Base-by-base conservation (phyloP, 2,888 invertebrate genomes). In the Acanthacorydalis orientalis region DNA sequence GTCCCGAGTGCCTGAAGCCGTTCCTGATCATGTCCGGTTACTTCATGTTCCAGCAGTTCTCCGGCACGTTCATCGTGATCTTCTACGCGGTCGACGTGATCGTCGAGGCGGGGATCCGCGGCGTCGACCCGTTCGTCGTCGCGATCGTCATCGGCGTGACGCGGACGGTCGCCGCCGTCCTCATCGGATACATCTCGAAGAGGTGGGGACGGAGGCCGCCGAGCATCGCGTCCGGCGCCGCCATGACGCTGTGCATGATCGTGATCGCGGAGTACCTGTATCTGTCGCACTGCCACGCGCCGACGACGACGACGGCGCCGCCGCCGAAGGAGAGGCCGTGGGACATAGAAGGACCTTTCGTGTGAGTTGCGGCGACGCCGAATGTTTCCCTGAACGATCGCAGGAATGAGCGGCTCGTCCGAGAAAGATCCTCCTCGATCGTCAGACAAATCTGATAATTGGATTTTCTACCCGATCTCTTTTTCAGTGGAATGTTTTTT, bases 11-110 rank as follows among this genome's bases (percentile, higher is more conserved):
- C 1, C 57, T 67, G 40, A 63, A 68, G 46, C 74, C 75, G 0
- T 68, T 74, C 46, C 40, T 59, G 7, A 63, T 75, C 10, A 67
- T 74, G 54, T 52, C 68, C 3, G 50, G 56, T 0, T 74, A 64
- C 55, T 75, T 75, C 57, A 68, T 74, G 51, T 74, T 75, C 54
- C 75, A 75, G 56, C 76, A 76, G 56, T 69, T 74, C 51, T 66
- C 72, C 4, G 76, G 76, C 0, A 64, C 69, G 2, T 75, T 73
- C 51, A 69, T 72, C 0, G 61, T 75, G 1, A 67, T 76, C 8
- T 73, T 73, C 51, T 76, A 75, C 53, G 73, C 74, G 9, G 68
- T 74, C 0, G 64, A 70, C 51, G 68, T 76, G 0, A 68, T 68
- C 1, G 52, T 58, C 31, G 65, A 64, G 40, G 69, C 72, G 0